Base-by-base conservation (phyloP, 2,113 vertebrate species). In the Microtus richardsoni region DNA sequence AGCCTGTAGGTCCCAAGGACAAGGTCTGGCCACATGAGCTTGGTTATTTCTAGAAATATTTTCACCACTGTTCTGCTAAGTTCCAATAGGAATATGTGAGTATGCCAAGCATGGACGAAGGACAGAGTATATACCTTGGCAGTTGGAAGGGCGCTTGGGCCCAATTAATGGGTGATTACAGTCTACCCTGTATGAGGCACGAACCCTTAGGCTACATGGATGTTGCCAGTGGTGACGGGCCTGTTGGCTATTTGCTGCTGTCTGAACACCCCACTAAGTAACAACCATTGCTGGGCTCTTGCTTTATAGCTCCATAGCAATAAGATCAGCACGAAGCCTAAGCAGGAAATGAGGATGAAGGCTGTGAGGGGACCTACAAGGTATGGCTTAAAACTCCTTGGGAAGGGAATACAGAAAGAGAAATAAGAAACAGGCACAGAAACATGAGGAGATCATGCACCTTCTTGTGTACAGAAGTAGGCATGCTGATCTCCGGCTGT, bases 21-120 rank as follows among this genome's bases (percentile, higher is more conserved):
- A 58, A 92, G 98, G 93, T 96, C 98, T 39, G 68, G 0, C 9
- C 97, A 98, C 89, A 71, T 49, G 64, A 73, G 66, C 0, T 6
- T 99, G 91, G 89, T 96, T 0, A 30, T 99, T 0, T 98, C 98
- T 14, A 98, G 98, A 4, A 99, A 99, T 96, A 49, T 97, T 74
- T 99, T 85, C 97, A 98, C 92, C 99, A 99, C n/a, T 99, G 0
- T 17, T 44, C 94, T 99, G 49, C 97, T 64, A 0, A 96, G 90
- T 2, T 93, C 94, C 0, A 89, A 91, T 0, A 97, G 98, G 75
- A 96, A 88, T 2, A 91, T 0, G 96, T 98, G 85, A 97, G 91
- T 2, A 58, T 99, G 88, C 94, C 58, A 7, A 98, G 99, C 93
- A 95, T 99, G n/a, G 84, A 54, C 0, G 39, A 96, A 36, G 73